Percentiles rank a stretch among this genome's conserved stretches.
Evolutionary conservation across 1,140 invertebrate genomes (phyloP).

Genomic region (Spodoptera litura): DNA sequence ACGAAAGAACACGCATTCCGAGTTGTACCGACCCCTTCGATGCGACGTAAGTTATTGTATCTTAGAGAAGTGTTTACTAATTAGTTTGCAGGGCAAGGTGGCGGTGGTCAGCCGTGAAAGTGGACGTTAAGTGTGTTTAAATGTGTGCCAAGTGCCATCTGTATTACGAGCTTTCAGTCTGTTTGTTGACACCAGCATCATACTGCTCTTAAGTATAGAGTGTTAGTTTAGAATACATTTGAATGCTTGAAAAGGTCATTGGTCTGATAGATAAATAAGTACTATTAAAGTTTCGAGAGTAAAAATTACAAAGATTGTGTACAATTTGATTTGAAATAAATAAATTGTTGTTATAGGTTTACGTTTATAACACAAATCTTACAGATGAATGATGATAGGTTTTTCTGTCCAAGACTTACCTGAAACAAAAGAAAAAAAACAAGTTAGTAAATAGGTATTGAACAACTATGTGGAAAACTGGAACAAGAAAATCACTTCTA

Average conservation of each 20-base stretch:
- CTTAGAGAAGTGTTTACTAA: conserved; percentile 59
- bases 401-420: background rate
- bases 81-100: conserved; percentile 60
- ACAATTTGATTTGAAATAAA: background rate
- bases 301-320: background rate
- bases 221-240: conserved; percentile 36
- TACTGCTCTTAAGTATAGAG: conserved; percentile 14
- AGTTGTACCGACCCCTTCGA: conserved; percentile 48
- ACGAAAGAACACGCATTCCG: conserved; percentile 62
- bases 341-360: background rate
- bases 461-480: background rate
- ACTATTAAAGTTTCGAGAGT: background rate
- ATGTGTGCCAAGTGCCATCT: conserved; percentile 14
- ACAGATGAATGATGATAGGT: background rate
- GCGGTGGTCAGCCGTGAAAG: conserved; percentile 2
- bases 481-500: too few species aligned
- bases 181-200: conserved; percentile 20
- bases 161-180: background rate
- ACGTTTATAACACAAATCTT: background rate
- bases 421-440: conserved; percentile 3
- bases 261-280: conserved; percentile 1
- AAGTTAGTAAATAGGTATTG: background rate
- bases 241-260: conserved; percentile 23
- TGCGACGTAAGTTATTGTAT: conserved; percentile 55
- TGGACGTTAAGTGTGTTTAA: conserved; percentile 18